Evolutionary conservation across 2,797 vertebrate genomes (phyloP).

Genomic region (Smutsia gigantea): DNA sequence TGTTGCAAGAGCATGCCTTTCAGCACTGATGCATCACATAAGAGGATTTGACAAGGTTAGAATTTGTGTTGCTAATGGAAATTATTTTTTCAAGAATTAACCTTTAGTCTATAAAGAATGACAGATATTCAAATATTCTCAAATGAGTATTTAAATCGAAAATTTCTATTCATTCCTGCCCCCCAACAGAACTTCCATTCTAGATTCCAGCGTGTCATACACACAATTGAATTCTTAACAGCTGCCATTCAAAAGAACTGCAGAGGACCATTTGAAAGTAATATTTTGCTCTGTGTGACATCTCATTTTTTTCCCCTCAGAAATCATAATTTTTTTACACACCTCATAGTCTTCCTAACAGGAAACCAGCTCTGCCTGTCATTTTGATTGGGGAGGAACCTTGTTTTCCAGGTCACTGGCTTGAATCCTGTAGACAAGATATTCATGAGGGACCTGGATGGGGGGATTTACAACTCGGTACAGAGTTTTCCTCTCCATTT

Average conservation of each 20-base stretch:
- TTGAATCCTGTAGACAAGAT: slow-evolving; percentile 91
- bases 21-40: slow-evolving; percentile 78
- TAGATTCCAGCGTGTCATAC: slow-evolving; percentile 83
- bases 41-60: slow-evolving; percentile 88
- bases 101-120: slow-evolving; percentile 86
- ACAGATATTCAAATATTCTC: slow-evolving; percentile 87
- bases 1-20: slow-evolving; percentile 75
- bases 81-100: slow-evolving; percentile 88
- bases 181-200: slow-evolving; percentile 83
- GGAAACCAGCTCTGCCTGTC: slow-evolving; percentile 91
- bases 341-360: slow-evolving; percentile 89
- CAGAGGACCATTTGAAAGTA: slow-evolving; percentile 91
- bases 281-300: slow-evolving; percentile 93
- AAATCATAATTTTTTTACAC: slow-evolving; percentile 96
- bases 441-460: slow-evolving; percentile 90
- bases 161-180: slow-evolving; percentile 84
- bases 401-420: slow-evolving; percentile 92
- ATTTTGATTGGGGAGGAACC: slow-evolving; percentile 93
- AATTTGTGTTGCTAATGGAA: slow-evolving; percentile 88
- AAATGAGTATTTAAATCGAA: slow-evolving; percentile 86
- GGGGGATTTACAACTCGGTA: slow-evolving; percentile 94
- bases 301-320: slow-evolving; percentile 91
- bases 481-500: slow-evolving; percentile 97
- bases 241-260: slow-evolving; percentile 89
- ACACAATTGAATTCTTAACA: slow-evolving; percentile 88